Evolutionary conservation across 1,140 invertebrate genomes (phyloP), one percentile per base, ranked within the genome.

Genomic region (Anthonomus grandis): DNA sequence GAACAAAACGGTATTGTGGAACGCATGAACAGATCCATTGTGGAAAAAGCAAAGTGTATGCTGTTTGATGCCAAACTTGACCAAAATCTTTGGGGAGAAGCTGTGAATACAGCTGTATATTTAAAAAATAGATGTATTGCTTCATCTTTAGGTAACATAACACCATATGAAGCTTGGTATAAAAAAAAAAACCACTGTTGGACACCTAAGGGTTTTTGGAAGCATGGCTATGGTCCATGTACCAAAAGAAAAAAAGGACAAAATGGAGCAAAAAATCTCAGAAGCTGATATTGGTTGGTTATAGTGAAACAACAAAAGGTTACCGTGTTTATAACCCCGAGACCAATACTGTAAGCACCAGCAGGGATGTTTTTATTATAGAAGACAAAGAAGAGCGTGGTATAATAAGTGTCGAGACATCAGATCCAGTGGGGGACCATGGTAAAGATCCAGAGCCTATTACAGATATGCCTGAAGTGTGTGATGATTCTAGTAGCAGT

Each of bases 191-290:
- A 48, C 62, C 10, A 22, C n/a, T 6, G 12, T 65, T 8, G 22
- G 41, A 10, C 63, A 66, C 47, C 5, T 58, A 8, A 61, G 59
- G 55, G 59, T 68, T n/a, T 74, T 75, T 64, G 72, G 72, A 10
- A 64, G 57, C 47, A 34, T 50, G 21, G 67, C 54, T 15, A 56
- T 59, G 38, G 42, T 65, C 22, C 62, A 62, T 47, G 66, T 60
- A 60, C 62, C 65, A 27, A 38, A 65, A 31, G 9, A 57, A 31
- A 50, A n/a, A 50, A 27, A 2, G 54, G 15, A 54, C 5, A 1
- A 70, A 70, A 49, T 49, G 64, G 15, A 46, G 62, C 24, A 6
- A 18, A 10, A 62, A 61, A 25, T 58, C 58, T 34, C 39, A 60
- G 22, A 62, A 61, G 51, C 25, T 63, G 6, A 59, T 62, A 18